Evolutionary conservation across 2,888 invertebrate species (phyloP), one percentile per base, ranked within the genome.

Genomic region (Archips crataeganus): DNA sequence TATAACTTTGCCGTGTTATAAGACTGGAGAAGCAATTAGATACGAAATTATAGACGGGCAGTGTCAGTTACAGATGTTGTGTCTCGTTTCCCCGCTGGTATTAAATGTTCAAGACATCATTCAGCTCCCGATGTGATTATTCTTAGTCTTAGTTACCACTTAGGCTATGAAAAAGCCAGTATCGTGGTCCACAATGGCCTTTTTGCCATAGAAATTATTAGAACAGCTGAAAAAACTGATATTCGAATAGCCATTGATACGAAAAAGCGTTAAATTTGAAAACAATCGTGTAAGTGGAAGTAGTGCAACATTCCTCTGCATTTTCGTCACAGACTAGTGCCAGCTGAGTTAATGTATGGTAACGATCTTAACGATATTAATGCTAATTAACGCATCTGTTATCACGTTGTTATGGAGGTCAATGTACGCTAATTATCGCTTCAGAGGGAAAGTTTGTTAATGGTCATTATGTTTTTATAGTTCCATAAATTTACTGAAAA

Each of bases 41-140:
- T 77, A 71, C 65, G 66, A 78, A 81, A 79, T 81, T 78, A 78
- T 77, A 78, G 79, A 80, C 76, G 74, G 77, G 71, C 78, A 73
- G 75, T 79, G 77, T 81, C 81, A 80, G 75, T 69, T 64, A 73
- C 68, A 71, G 76, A 71, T 65, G 75, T 51, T 76, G 71, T 51
- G 57, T 70, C 64, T 74, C 64, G 64, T 9, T 49, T 51, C 54
- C 49, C 51, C 63, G 63, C 57, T 71, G n/a, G 39, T 45, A 13
- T 57, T 57, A 57, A 11, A 45, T 62, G 39, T 32, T 15, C 45
- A 42, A 60, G 47, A 13, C 34, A 57, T 45, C 34, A 6, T 71
- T 45, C 36, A 42, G 15, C 66, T 6, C 8, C 54, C 36, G 63
- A 57, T 59, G 15, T 10, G 47, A 23, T 63, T 63, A 63, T 13